phyloP scores from a whole-genome alignment of 64 coral and sea anemone species.

The Dendrophyllia cribrosa region DNA sequence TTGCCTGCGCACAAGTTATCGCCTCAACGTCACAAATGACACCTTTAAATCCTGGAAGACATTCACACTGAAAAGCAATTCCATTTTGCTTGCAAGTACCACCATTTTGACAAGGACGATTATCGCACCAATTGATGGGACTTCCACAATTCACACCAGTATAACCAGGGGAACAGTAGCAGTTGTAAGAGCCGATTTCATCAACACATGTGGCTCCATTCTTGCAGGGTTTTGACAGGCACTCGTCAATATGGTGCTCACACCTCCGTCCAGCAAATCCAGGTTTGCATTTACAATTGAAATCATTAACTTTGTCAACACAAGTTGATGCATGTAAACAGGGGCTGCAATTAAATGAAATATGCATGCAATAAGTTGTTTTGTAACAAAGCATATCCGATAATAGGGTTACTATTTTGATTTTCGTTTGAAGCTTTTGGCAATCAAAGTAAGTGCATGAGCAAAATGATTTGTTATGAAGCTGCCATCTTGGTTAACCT shows the following conservation, averaged over 20 bases:
- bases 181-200: slow-evolving; percentile 68
- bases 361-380: too few relatives aligned
- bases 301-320: slow-evolving; percentile 32
- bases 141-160: slow-evolving; percentile 56
- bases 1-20: slow-evolving; percentile 64
- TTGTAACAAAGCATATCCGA: too few relatives aligned
- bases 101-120: slow-evolving; percentile 46
- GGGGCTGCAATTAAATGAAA: slow-evolving; percentile 31
- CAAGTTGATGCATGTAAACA: slow-evolving; percentile 81
- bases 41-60: slow-evolving; percentile 62
- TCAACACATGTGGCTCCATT: slow-evolving; percentile 65
- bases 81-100: slow-evolving; percentile 61
- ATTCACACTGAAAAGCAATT: slow-evolving; percentile 47
- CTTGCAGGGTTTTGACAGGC: slow-evolving; percentile 38
- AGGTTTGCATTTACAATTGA: slow-evolving; percentile 31
- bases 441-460: too few relatives aligned
- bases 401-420: too few relatives aligned
- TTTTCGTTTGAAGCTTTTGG: too few relatives aligned
- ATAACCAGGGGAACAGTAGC: slow-evolving; percentile 61
- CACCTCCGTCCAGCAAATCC: slow-evolving; percentile 61
- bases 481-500: too few relatives aligned
- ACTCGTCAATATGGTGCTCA: slow-evolving; percentile 63
- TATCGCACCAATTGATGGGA: slow-evolving; percentile 42
- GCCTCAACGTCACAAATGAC: slow-evolving; percentile 81
- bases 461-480: too few relatives aligned